Percentiles rank a stretch among this genome's conserved stretches.
phyloP scores from a whole-genome alignment of 2,888 invertebrate species.

The Clivina fossor region DNA sequence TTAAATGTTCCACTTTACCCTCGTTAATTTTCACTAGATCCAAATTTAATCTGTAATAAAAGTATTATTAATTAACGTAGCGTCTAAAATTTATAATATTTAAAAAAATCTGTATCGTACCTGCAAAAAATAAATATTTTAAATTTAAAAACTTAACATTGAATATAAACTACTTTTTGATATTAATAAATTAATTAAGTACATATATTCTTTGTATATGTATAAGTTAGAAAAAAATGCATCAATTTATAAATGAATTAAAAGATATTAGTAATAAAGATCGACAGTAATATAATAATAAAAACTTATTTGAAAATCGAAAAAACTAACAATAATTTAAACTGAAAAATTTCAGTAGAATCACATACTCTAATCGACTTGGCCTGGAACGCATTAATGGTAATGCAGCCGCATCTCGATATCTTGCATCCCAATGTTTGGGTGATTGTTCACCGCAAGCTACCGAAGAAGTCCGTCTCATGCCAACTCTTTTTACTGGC shows the following conservation, averaged over 20 bases:
- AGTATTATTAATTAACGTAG: not conserved
- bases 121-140: too few relatives aligned
- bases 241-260: too few relatives aligned
- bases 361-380: conserved; percentile 51
- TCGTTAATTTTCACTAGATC: conserved; percentile 52
- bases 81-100: not conserved
- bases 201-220: too few relatives aligned
- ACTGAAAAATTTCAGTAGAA: too few relatives aligned
- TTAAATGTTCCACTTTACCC: conserved; percentile 42
- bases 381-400: conserved; percentile 52
- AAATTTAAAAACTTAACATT: too few relatives aligned
- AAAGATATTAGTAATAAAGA: too few relatives aligned
- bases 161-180: too few relatives aligned
- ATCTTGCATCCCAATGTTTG: conserved; percentile 46
- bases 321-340: too few relatives aligned
- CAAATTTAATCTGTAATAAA: conserved; percentile 44
- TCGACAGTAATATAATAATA: too few relatives aligned
- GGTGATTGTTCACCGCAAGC: conserved; percentile 49
- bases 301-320: too few relatives aligned
- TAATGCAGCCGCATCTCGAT: conserved; percentile 50
- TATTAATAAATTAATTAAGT: too few relatives aligned
- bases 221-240: too few relatives aligned
- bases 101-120: not conserved
- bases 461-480: conserved; percentile 28
- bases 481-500: conserved; percentile 15